phyloP scores from a whole-genome alignment of 2,113 vertebrate genomes.

The Myodes glareolus region DNA sequence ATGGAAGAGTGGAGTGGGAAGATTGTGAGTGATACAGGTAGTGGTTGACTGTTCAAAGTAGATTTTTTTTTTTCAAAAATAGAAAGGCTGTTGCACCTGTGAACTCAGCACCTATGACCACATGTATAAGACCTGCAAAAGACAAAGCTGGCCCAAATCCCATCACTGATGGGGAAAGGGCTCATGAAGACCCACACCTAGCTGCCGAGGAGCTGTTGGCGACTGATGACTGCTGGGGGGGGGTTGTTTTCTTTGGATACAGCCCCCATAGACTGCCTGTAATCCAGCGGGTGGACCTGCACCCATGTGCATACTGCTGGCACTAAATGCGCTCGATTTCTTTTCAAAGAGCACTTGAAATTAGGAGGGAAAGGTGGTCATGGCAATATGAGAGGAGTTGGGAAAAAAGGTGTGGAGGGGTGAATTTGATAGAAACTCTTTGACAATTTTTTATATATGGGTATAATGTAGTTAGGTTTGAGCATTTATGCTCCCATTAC shows the following conservation, averaged over 20 bases:
- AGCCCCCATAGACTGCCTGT: background rate
- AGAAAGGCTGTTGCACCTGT: background rate
- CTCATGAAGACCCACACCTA: background rate
- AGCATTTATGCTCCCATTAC: too few species aligned
- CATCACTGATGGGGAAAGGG: background rate
- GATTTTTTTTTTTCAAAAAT: background rate
- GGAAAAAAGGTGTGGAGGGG: background rate
- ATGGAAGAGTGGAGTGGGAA: background rate
- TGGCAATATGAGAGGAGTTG: background rate
- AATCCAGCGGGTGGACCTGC: background rate
- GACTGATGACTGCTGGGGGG: background rate
- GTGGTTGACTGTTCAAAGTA: background rate
- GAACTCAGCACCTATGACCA: background rate
- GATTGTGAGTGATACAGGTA: background rate
- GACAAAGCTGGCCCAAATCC: background rate
- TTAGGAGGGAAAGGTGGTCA: background rate
- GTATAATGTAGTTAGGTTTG: background rate
- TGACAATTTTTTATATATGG: background rate
- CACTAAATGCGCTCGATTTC: background rate
- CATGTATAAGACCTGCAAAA: too few species aligned
- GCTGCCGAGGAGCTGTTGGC: too few species aligned
- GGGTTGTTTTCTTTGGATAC: background rate
- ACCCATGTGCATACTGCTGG: background rate
- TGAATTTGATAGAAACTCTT: background rate
- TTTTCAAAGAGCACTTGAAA: background rate